Evolutionary conservation across 2,888 invertebrate species (phyloP).

Genomic region (Ditylenchus weischeri): DNA sequence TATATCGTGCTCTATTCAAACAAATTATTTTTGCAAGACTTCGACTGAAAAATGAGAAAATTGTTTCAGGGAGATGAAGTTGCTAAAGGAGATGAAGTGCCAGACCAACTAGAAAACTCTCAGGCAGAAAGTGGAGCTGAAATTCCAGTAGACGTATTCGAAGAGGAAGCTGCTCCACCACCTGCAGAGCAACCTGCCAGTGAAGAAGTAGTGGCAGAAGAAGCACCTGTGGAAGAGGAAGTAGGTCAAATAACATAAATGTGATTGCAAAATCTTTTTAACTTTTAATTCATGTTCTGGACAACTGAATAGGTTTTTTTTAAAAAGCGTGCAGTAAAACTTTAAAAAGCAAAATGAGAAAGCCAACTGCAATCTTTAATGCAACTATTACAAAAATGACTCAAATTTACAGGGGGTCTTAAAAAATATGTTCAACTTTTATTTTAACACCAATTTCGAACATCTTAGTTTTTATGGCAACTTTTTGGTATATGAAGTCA

Average conservation of each 20-base stretch:
- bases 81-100: neutral
- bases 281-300: no score
- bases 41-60: conserved; percentile 5
- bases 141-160: conserved; percentile 35
- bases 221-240: conserved; percentile 28
- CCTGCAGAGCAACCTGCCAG: conserved; percentile 21
- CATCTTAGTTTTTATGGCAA: no score
- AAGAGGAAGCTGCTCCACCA: conserved; percentile 27
- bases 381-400: no score
- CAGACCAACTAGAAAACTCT: conserved; percentile 21
- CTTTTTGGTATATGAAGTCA: no score
- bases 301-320: no score
- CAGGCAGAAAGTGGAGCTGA: conserved; percentile 32
- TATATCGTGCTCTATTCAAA: no score
- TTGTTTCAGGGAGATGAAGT: neutral
- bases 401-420: no score
- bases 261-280: neutral
- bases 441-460: no score
- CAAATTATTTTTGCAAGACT: conserved; percentile 1
- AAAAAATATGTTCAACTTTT: no score
- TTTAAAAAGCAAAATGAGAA: no score
- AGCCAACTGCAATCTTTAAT: no score
- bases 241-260: conserved; percentile 25
- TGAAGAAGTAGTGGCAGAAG: conserved; percentile 16
- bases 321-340: no score